phyloP scores from a whole-genome alignment of 2,113 vertebrate genomes.

The Philantomba maxwellii region DNA sequence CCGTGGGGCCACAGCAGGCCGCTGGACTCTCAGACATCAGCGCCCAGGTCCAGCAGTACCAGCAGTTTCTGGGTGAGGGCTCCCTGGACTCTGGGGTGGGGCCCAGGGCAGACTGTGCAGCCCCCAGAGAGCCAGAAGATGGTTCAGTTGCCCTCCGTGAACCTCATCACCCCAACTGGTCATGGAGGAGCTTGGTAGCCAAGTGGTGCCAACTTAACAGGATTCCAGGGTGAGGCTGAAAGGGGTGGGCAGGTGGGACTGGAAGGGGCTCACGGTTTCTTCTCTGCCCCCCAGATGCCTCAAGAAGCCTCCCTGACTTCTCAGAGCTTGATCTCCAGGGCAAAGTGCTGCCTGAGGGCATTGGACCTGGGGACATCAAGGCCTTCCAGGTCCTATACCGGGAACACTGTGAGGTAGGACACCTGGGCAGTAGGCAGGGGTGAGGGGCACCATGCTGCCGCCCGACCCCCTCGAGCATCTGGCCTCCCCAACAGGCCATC shows the following conservation, averaged over 20 bases:
- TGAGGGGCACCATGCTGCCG: background rate
- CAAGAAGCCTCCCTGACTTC: slow-evolving; percentile 86
- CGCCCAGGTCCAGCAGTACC: slow-evolving; percentile 92
- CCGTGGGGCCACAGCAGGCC: slow-evolving; percentile 78
- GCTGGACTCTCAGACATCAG: slow-evolving; percentile 87
- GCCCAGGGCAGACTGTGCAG: background rate
- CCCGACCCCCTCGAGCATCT: background rate
- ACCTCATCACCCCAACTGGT: background rate
- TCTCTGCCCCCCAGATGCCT: slow-evolving; percentile 78
- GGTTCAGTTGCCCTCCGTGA: background rate
- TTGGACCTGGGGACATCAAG: slow-evolving; percentile 84
- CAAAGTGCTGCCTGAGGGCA: slow-evolving; percentile 83
- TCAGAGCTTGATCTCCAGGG: slow-evolving; percentile 85
- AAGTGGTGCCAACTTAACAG: background rate
- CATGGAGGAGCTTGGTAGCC: background rate
- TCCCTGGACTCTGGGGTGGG: background rate
- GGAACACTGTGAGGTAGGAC: slow-evolving; percentile 91
- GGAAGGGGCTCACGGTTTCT: background rate
- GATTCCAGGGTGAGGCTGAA: background rate
- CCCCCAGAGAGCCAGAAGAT: background rate
- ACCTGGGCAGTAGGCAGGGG: accelerated
- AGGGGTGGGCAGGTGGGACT: too few relatives aligned
- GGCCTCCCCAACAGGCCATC: slow-evolving; percentile 80
- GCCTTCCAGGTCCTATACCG: slow-evolving; percentile 90
- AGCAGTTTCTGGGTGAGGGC: slow-evolving; percentile 91